Conservation (phyloP, 1,140 invertebrate species). For the Acromyrmex echinatior region DNA sequence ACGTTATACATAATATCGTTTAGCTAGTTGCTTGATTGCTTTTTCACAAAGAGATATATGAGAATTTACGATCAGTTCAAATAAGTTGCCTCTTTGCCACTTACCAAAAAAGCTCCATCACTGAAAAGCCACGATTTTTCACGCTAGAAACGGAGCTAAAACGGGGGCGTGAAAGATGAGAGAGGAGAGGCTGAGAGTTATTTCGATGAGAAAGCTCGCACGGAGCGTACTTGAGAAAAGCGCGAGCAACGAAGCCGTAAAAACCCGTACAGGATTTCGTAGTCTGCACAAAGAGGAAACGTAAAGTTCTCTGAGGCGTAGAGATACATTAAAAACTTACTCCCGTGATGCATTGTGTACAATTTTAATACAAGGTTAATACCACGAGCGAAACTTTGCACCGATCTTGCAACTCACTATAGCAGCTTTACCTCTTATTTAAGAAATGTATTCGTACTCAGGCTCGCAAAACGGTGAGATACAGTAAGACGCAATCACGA, state of each 20-base stretch:
- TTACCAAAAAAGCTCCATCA: constrained; percentile 62
- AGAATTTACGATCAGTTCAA: constrained; percentile 44
- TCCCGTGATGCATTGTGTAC: constrained; percentile 31
- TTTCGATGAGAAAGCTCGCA: constrained; percentile 55
- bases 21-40: constrained; percentile 29
- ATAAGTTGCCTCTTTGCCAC: constrained; percentile 64
- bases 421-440: background rate
- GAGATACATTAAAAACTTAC: constrained; percentile 55
- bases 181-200: constrained; percentile 51
- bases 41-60: constrained; percentile 44
- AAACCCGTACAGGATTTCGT: constrained; percentile 40
- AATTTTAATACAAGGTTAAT: constrained; percentile 47
- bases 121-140: constrained; percentile 66
- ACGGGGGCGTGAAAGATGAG: constrained; percentile 37
- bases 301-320: constrained; percentile 35
- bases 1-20: background rate
- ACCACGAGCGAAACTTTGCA: constrained; percentile 1
- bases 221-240: constrained; percentile 32
- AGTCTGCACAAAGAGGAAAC: background rate
- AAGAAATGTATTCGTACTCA: background rate
- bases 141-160: constrained; percentile 37
- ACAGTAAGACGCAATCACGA: background rate
- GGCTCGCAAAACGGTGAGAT: background rate
- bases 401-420: constrained; percentile 10
- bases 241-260: constrained; percentile 26